Conservation (phyloP, 1,140 invertebrate species). For the Steinernema khuongi region DNA sequence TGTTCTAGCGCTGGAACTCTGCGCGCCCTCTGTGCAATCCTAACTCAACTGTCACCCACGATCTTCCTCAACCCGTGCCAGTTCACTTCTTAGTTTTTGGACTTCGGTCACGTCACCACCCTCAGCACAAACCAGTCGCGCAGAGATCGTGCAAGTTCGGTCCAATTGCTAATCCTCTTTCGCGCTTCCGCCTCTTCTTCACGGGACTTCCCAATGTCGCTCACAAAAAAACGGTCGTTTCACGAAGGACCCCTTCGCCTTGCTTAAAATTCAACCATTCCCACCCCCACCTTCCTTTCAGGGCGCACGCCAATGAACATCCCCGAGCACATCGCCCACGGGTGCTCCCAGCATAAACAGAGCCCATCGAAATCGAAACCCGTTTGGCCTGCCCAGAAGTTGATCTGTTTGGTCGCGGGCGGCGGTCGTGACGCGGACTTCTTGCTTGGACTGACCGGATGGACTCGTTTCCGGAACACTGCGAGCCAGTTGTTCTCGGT, state of each 20-base stretch:
- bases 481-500: no score
- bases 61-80: no score
- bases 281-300: not conserved
- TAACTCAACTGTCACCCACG: no score
- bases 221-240: not conserved
- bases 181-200: not conserved
- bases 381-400: not conserved
- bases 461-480: no score
- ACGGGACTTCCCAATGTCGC: not conserved
- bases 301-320: no score
- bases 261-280: not conserved
- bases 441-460: no score
- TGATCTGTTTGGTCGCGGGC: conserved; percentile 11
- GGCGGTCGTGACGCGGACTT: not conserved
- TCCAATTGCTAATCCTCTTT: not conserved
- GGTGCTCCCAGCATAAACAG: not conserved
- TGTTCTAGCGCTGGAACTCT: no score
- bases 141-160: not conserved
- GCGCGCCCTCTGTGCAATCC: no score
- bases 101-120: no score
- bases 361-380: conserved; percentile 1
- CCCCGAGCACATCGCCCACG: not conserved
- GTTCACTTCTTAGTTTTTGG: not conserved
- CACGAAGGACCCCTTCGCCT: not conserved
- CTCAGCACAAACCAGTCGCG: not conserved